Evolutionary conservation across 2,888 invertebrate species (phyloP), one percentile per base, ranked within the genome.

Genomic region (Agriopis aurantiaria): DNA sequence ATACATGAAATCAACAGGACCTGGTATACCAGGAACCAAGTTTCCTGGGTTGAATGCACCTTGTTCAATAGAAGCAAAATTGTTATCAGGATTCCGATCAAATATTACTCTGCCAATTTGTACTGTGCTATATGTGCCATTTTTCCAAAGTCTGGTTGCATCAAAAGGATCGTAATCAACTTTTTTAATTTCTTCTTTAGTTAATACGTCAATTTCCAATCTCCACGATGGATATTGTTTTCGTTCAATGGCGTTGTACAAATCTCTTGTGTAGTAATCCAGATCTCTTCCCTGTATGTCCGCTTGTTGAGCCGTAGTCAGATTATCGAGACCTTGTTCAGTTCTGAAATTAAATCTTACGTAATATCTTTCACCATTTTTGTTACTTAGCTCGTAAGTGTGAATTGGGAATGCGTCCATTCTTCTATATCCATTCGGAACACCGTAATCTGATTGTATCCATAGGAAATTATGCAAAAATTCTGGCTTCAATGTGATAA

Each of bases 351-450:
- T 98, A 91, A 98, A 99, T 94, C 97, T 98, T 74, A 97, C 97
- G 85, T 96, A 99, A 76, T 96, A 95, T 40, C 95, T 89, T 64
- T 97, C 95, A 0, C 96, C 96, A 3, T 96, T 88, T 60, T 92
- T 95, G 87, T 98, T 99, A 40, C 98, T 95, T 70, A 98, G 86
- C 87, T 98, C 98, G 87, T 97, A 99, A 0, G 98, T 97, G 85
- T 99, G 98, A 0, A 97, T 97, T 1, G 98, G 97, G 81, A 98
- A 99, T 51, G 97, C 97, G 82, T 99, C 97, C 98, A 99, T 98
- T 88, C 96, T 96, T 67, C 98, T 95, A 87, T 96, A 97, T 8
- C 98, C 98, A 86, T 98, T 97, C 0, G 99, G 98, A 73, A 97
- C 97, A 12, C 98, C 99, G 78, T 97, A 96, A 89, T 99, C 98